A percentile compares a stretch with the other conserved stretches of the same genome.
phyloP scores from a whole-genome alignment of 2,888 invertebrate genomes.

The Polydrusus tereticollis region DNA sequence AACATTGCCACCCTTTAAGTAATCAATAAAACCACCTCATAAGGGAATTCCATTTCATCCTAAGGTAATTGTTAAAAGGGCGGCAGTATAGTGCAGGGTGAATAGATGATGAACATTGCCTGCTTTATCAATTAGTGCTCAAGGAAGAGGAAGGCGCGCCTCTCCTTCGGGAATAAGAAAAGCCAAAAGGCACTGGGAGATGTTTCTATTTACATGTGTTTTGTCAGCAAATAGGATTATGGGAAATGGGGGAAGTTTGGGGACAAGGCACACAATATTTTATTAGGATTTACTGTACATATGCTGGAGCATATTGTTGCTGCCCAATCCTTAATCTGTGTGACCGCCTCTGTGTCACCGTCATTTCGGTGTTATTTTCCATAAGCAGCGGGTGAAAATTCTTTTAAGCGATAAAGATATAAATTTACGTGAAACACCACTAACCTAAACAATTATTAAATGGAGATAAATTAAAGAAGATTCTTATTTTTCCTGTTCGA shows the following conservation, averaged over 20 bases:
- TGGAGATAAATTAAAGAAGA: no score
- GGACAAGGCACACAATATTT: no score
- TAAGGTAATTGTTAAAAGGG: conserved; percentile 19
- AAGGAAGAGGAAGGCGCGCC: conserved; percentile 1
- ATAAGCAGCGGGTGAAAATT: no score
- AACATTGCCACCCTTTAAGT: neutral
- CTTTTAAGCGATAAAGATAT: no score
- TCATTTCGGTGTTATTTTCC: no score
- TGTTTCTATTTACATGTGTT: conserved; percentile 7
- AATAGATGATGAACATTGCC: conserved; percentile 30
- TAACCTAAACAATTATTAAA: no score
- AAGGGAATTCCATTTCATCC: neutral
- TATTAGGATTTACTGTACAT: no score
- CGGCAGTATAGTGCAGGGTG: conserved; percentile 18
- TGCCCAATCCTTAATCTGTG: no score
- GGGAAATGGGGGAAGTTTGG: neutral
- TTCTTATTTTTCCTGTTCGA: no score
- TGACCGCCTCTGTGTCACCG: no score
- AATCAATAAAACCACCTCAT: conserved; percentile 5
- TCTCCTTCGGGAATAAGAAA: neutral
- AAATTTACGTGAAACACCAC: no score
- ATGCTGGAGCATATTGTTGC: no score
- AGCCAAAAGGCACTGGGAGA: conserved; percentile 12
- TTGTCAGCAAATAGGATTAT: conserved; percentile 2
- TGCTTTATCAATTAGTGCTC: conserved; percentile 29